Evolutionary conservation across 2,113 vertebrate species (phyloP).

Genomic region (Phasianus colchicus): DNA sequence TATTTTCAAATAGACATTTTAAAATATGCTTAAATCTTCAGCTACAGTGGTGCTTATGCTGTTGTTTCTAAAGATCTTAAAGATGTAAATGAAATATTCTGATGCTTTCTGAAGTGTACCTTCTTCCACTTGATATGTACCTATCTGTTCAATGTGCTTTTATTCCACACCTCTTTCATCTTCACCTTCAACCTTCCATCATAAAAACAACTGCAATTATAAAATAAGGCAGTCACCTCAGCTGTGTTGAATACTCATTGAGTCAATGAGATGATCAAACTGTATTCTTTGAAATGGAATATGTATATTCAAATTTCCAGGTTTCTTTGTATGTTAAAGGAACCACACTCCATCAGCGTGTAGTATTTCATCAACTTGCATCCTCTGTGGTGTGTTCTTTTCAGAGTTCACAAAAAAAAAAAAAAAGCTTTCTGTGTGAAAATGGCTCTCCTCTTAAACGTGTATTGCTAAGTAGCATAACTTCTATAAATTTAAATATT

Average conservation of each 20-base stretch:
- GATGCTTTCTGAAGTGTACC: not conserved
- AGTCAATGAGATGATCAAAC: not conserved
- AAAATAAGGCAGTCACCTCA: not conserved
- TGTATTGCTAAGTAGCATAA: not conserved
- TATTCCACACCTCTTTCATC: not conserved
- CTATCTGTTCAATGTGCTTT: not conserved
- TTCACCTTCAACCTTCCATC: not conserved
- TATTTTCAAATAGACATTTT: not conserved
- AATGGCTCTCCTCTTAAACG: not conserved
- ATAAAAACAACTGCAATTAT: not conserved
- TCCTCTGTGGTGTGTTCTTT: not conserved
- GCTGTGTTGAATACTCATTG: not conserved
- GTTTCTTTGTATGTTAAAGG: not conserved
- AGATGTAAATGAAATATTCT: not conserved
- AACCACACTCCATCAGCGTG: not conserved
- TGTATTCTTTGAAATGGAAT: not conserved
- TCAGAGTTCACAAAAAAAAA: not conserved
- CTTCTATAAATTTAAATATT: not conserved
- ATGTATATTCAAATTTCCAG: not conserved
- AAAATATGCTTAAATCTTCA: not conserved
- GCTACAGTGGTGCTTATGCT: not conserved
- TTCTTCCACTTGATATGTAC: not conserved
- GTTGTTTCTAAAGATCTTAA: not conserved
- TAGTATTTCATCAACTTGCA: fast-evolving
- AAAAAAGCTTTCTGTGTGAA: not conserved